Base-by-base conservation (phyloP, 1,140 invertebrate genomes). In the Alviniconcha marisindica region DNA sequence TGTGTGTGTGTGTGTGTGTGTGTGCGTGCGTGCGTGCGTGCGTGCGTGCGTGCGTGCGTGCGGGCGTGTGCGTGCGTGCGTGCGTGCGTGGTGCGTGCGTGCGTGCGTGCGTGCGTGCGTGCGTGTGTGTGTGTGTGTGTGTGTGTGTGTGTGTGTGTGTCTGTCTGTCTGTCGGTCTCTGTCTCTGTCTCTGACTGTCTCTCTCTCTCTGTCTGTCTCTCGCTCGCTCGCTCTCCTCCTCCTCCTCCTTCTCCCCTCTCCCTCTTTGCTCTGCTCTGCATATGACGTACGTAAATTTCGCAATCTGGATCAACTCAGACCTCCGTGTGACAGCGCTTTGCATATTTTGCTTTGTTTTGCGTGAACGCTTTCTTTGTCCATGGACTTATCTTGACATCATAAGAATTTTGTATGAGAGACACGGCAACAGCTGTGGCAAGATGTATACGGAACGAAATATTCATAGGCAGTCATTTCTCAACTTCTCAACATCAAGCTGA, bases 1-100 rank as follows among this genome's bases (percentile, higher is more conserved):
- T 66, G 60, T 66, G 60, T 66, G 60, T 66, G 60, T 66, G 60
- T 28, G 60, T 66, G 60, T 66, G 60, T 66, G 60, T 66, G 60
- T 66, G 60, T 28, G 60, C n/a, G 60, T 66, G 60, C 60, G 60
- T 66, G 60, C 60, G 60, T 66, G 60, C 60, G 60, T 28, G 60
- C 60, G 28, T 28, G 60, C 60, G 60, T 66, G 60, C 60, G 60
- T 66, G 60, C n/a, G 60, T 66, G 60, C n/a, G 60, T 66, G 60
- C 60, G 60, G 10, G 60, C 28, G 60, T 28, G 60, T 66, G 60
- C n/a, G 60, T 28, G 60, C n/a, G 60, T 66, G 60, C n/a, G 60
- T 28, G 60, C 28, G 60, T 66, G 60, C n/a, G 60, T 28, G 60
- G n/a, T 66, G 60, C 28, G 60, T 28, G 60, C 28, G 60, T 66